A percentile compares a stretch with the other conserved stretches of the same genome.
Conservation (phyloP, 2,797 vertebrate species). For the Iguana delicatissima region DNA sequence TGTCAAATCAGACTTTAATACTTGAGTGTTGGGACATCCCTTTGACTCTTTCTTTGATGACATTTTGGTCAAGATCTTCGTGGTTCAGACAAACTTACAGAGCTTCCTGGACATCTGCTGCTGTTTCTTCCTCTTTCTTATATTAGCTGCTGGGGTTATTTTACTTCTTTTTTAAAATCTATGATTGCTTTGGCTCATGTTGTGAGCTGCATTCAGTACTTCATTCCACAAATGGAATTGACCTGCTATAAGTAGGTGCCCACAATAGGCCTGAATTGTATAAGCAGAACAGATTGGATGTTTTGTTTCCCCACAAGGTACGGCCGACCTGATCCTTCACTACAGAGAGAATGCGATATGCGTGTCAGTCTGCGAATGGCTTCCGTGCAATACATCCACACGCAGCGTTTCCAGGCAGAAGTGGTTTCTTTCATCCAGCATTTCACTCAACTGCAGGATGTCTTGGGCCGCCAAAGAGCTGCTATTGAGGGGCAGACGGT, state of each 20-base stretch:
- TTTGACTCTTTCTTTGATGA: not conserved
- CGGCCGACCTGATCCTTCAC: constrained; percentile 82
- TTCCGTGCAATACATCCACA: constrained; percentile 96
- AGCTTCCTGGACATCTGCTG: not conserved
- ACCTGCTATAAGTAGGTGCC: not conserved
- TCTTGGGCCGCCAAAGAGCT: constrained; percentile 94
- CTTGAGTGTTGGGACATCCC: not conserved
- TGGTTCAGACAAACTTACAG: not conserved
- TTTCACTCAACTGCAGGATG: constrained; percentile 96
- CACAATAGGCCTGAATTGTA: not conserved
- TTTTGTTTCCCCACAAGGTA: constrained; percentile 79
- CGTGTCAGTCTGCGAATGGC: constrained; percentile 92
- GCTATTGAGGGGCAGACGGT: constrained; percentile 95
- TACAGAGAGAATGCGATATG: constrained; percentile 89
- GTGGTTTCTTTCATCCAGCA: constrained; percentile 96
- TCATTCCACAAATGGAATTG: not conserved
- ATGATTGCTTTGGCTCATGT: not conserved
- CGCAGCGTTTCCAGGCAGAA: constrained; percentile 96
- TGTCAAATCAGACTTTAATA: not conserved
- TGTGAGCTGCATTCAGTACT: not conserved
- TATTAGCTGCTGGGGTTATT: not conserved
- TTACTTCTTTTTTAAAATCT: not conserved
- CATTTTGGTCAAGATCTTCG: not conserved
- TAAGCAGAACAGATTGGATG: not conserved
- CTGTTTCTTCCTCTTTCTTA: not conserved